Percentiles rank a stretch among this genome's conserved stretches.
Evolutionary conservation across 1,140 invertebrate species (phyloP).

Genomic region (Homalodisca vitripennis): DNA sequence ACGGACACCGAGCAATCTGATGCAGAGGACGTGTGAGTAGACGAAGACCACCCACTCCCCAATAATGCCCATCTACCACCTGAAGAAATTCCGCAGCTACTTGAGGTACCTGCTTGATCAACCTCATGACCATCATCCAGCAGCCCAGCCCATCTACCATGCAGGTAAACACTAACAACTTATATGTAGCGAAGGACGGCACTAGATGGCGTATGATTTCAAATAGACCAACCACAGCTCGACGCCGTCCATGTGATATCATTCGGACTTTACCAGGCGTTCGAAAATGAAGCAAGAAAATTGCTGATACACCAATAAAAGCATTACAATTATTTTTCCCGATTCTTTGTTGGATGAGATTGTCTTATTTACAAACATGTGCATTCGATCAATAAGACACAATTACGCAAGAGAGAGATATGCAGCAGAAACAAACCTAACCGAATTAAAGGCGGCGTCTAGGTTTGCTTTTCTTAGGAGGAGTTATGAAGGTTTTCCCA

Average conservation of each 20-base stretch:
- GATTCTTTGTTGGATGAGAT: background rate
- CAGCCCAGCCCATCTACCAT: background rate
- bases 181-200: background rate
- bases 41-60: no score
- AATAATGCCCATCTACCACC: no score
- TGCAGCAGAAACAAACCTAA: background rate
- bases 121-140: background rate
- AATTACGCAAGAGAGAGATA: background rate
- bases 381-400: background rate
- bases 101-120: no score
- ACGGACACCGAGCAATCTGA: background rate
- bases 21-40: background rate
- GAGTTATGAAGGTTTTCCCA: background rate
- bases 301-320: background rate
- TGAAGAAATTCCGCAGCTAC: no score
- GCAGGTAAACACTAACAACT: background rate
- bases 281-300: background rate
- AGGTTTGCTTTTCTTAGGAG: no score
- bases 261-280: background rate
- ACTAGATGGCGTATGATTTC: background rate
- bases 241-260: background rate
- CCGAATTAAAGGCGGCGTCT: background rate
- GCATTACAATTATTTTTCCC: background rate
- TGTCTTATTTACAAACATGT: background rate
- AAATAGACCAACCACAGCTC: background rate